A percentile compares a stretch with the other conserved stretches of the same genome.
These are phyloP conservation scores for Plutomurus gul DNA, from an alignment of 1,140 invertebrate genomes.

Conservation along the genomic window DNA sequence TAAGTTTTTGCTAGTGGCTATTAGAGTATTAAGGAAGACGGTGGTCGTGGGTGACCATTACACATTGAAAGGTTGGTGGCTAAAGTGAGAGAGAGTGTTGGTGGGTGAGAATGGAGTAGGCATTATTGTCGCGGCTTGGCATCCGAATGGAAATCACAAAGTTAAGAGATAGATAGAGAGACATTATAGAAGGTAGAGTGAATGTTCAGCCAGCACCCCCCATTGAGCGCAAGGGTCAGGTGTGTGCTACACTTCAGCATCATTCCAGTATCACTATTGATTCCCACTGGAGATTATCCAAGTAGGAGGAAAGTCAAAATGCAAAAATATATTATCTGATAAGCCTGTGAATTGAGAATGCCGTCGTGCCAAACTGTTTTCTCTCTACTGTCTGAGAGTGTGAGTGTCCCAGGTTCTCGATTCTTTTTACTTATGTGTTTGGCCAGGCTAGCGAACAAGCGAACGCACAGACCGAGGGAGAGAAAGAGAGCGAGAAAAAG, in stretches of 20 bases:
- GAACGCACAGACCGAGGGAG: not conserved
- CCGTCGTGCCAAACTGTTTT: not conserved
- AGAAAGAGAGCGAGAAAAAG: not conserved
- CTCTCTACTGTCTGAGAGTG: not conserved
- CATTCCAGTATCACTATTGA: not conserved
- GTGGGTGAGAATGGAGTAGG: not conserved
- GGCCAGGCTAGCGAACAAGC: not conserved
- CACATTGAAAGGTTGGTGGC: too few relatives aligned
- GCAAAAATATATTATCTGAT: conserved; percentile 35
- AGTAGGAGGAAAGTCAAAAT: conserved; percentile 28
- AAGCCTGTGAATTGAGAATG: conserved; percentile 26
- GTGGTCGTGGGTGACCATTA: too few relatives aligned
- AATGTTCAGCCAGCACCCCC: not conserved
- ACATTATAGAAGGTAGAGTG: not conserved
- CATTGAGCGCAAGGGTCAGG: not conserved
- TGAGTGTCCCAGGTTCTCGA: not conserved
- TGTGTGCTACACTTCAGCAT: too few relatives aligned
- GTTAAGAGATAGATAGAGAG: not conserved
- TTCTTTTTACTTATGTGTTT: not conserved
- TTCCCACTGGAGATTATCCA: not conserved
- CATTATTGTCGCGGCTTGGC: not conserved
- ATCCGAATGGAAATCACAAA: not conserved
- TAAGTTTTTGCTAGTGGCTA: too few relatives aligned
- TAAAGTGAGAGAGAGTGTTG: not conserved
- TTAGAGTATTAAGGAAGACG: too few relatives aligned